Conservation (phyloP, 2,113 vertebrate species). For the Hydrochoerus hydrochaeris region DNA sequence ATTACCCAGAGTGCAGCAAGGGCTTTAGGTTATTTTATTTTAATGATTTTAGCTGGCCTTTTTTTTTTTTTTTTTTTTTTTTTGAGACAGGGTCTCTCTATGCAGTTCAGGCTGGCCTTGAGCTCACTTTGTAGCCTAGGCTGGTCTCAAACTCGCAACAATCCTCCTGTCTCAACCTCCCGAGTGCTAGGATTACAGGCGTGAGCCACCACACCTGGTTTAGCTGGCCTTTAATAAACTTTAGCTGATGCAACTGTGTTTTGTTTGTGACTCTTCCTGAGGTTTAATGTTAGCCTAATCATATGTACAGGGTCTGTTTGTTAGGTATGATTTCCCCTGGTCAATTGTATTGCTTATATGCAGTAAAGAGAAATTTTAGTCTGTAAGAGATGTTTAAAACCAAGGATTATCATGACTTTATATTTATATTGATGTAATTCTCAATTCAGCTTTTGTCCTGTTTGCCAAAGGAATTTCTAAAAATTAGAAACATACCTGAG, state of each 20-base stretch:
- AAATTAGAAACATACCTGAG: conserved; percentile 67
- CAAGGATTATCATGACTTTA: not conserved
- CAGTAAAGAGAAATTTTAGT: not conserved
- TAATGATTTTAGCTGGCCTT: conserved; percentile 48
- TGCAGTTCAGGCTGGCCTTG: no score
- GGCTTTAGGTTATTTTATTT: conserved; percentile 16
- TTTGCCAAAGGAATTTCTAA: conserved; percentile 57
- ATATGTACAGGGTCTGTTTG: not conserved
- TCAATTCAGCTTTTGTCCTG: conserved; percentile 32
- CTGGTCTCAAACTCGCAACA: no score
- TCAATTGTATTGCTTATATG: not conserved
- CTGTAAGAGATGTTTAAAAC: conserved; percentile 1
- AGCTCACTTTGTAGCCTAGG: no score
- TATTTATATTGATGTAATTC: not conserved
- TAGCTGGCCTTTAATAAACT: conserved; percentile 33
- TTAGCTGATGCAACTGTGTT: conserved; percentile 37
- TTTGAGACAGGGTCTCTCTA: no score
- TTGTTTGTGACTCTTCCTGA: not conserved
- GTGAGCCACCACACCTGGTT: no score
- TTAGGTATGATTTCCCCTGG: conserved; percentile 27
- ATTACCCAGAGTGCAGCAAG: conserved; percentile 13
- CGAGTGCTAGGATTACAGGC: no score
- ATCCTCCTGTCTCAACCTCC: no score
- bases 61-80: no score
- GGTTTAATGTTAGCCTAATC: conserved; percentile 41